Evolutionary conservation across 2,888 invertebrate genomes (phyloP).

Genomic region (Cheilosia scutellata): DNA sequence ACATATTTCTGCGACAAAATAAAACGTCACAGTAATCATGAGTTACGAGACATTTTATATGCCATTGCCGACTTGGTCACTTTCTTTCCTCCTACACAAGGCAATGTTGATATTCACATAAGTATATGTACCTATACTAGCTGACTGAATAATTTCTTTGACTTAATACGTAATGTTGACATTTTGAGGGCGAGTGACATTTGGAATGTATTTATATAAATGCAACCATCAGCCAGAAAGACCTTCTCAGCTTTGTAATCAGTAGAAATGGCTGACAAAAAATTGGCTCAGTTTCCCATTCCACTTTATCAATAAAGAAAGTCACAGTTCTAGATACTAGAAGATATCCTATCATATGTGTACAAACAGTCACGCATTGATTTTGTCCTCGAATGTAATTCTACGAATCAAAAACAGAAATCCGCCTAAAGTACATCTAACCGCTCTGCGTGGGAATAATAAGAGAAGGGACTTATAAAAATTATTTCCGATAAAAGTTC

Average conservation of each 20-base stretch:
- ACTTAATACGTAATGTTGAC: constrained; percentile 34
- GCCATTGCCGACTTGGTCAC: constrained; percentile 6
- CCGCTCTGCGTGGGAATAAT: not conserved
- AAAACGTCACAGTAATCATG: constrained; percentile 45
- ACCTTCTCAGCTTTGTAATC: no score
- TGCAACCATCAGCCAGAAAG: not conserved
- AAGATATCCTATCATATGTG: constrained; percentile 1
- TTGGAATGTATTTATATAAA: not conserved
- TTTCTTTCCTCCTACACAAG: constrained; percentile 23
- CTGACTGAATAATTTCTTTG: not conserved
- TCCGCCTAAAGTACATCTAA: not conserved
- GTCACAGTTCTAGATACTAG: constrained; percentile 14
- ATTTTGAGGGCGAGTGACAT: constrained; percentile 14
- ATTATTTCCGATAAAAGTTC: constrained; percentile 11
- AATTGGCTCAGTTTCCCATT: no score
- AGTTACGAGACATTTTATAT: constrained; percentile 46
- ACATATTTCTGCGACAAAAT: constrained; percentile 7
- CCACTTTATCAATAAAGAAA: constrained; percentile 1
- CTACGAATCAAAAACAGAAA: not conserved
- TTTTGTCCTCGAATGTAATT: constrained; percentile 6
- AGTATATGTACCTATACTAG: no score
- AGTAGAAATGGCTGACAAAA: no score
- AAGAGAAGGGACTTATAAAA: constrained; percentile 12
- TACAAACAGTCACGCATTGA: constrained; percentile 4
- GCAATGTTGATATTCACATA: not conserved